Percentiles rank a stretch among this genome's conserved stretches.
These are phyloP conservation scores for Drosophila quadrilineata DNA, from an alignment of 1,140 invertebrate genomes.

Conservation along the genomic window DNA sequence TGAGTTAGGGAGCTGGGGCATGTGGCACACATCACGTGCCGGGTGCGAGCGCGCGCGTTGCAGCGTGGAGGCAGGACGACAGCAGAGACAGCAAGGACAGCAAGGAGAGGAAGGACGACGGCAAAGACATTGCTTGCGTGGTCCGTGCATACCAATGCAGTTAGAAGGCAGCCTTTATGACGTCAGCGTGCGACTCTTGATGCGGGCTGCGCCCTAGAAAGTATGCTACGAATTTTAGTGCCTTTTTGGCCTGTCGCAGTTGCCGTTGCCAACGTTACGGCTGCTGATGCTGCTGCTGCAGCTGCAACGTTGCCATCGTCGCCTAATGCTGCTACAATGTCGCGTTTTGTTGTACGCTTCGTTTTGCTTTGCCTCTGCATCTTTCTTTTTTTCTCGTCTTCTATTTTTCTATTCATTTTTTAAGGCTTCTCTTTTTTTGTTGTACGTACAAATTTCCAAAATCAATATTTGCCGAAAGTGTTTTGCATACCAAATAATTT, in stretches of 20 bases:
- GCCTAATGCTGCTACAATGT: constrained; percentile 70
- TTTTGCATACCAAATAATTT: constrained; percentile 80
- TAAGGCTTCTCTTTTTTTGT: constrained; percentile 34
- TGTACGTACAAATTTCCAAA: constrained; percentile 75
- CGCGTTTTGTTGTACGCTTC: constrained; percentile 36
- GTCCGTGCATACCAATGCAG: constrained; percentile 71
- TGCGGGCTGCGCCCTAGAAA: constrained; percentile 37
- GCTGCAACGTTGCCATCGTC: constrained; percentile 11
- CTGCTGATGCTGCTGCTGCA: not conserved
- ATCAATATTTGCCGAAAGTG: constrained; percentile 79
- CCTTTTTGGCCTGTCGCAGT: constrained; percentile 9
- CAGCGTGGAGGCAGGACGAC: constrained; percentile 10
- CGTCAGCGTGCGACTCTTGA: constrained; percentile 65
- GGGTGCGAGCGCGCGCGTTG: constrained; percentile 7
- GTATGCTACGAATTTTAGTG: constrained; percentile 62
- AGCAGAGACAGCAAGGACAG: too few species aligned
- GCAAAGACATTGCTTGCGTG: constrained; percentile 67
- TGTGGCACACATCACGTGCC: constrained; percentile 75
- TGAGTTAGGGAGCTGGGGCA: constrained; percentile 24
- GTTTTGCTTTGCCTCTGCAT: too few species aligned
- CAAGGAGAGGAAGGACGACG: too few species aligned
- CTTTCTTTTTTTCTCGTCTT: constrained; percentile 1
- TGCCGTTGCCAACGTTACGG: constrained; percentile 50
- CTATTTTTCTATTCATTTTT: too few species aligned
- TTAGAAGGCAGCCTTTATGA: constrained; percentile 55